Conservation (phyloP, 2,113 vertebrate species). For the Notothenia coriiceps region DNA sequence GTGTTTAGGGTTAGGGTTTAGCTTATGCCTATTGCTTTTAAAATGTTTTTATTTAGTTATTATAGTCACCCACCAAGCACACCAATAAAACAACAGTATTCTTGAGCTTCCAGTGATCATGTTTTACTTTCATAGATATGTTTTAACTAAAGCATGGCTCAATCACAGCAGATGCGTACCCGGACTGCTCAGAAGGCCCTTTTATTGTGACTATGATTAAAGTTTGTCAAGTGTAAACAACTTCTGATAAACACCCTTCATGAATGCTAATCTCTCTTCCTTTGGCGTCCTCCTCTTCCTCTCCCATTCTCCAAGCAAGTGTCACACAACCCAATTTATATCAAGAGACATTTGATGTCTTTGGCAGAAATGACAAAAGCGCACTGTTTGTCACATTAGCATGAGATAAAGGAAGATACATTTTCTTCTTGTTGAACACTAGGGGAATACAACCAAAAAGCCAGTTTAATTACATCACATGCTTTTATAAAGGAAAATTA, state of each 20-base stretch:
- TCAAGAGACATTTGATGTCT: conserved; percentile 70
- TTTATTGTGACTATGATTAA: conserved; percentile 67
- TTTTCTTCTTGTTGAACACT: conserved; percentile 62
- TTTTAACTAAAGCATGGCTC: conserved; percentile 23
- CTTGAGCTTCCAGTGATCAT: background rate
- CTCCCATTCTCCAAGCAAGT: conserved; percentile 26
- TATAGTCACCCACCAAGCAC: background rate
- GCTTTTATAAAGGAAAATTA: conserved; percentile 37
- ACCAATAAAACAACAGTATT: background rate
- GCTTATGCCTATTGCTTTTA: no score
- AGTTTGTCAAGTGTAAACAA: conserved; percentile 73
- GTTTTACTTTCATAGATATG: conserved; percentile 2
- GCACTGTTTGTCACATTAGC: conserved; percentile 68
- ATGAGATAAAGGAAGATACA: conserved; percentile 57
- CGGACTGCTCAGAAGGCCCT: conserved; percentile 39
- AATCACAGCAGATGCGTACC: conserved; percentile 39
- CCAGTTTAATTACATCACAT: conserved; percentile 44
- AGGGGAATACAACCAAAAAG: conserved; percentile 37
- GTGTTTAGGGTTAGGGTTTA: background rate
- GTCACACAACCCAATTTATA: conserved; percentile 59
- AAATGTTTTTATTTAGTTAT: conserved; percentile 1
- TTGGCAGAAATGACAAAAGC: conserved; percentile 65
- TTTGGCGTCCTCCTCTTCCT: conserved; percentile 39
- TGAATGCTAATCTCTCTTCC: conserved; percentile 50
- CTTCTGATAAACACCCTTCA: conserved; percentile 65